Evolutionary conservation across 37 sponge, comb jelly and placozoan species (phyloP).

Genomic region (Chondrilla cf. caribensis): DNA sequence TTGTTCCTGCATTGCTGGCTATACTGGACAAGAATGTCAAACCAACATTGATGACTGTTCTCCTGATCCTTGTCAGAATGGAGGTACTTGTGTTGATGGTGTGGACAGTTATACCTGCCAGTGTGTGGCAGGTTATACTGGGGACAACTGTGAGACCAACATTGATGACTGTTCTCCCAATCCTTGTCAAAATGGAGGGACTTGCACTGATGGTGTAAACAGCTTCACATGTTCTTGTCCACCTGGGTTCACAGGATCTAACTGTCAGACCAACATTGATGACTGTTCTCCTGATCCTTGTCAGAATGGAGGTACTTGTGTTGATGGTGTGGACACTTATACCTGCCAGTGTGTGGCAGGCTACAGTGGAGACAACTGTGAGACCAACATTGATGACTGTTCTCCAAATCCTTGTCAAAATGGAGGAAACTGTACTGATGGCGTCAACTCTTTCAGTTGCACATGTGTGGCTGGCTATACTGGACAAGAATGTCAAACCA

Average conservation of each 20-base stretch:
- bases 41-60: conserved; percentile 40
- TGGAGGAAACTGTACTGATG: conserved; percentile 22
- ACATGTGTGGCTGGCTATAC: conserved; percentile 9
- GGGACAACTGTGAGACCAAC: conserved; percentile 18
- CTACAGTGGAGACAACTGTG: conserved; percentile 23
- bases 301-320: conserved; percentile 23
- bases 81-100: conserved; percentile 31
- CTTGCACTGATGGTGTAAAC: conserved; percentile 36
- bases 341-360: conserved; percentile 12
- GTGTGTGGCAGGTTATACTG: conserved; percentile 39
- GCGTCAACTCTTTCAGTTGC: background rate
- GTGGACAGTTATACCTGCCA: conserved; percentile 26
- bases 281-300: conserved; percentile 16
- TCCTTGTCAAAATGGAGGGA: conserved; percentile 56
- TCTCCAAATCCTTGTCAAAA: conserved; percentile 19
- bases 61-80: conserved; percentile 35
- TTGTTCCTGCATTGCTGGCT: conserved; percentile 39
- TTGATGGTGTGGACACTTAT: conserved; percentile 3
- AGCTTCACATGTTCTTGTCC: conserved; percentile 28
- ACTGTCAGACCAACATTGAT: background rate
- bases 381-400: background rate
- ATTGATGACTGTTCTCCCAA: conserved; percentile 40
- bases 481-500: conserved; percentile 19
- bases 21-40: conserved; percentile 30
- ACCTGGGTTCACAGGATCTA: conserved; percentile 9